Evolutionary conservation across 2,797 vertebrate species (phyloP), one percentile per base, ranked within the genome.

Genomic region (Crossoptilon crossoptilon): DNA sequence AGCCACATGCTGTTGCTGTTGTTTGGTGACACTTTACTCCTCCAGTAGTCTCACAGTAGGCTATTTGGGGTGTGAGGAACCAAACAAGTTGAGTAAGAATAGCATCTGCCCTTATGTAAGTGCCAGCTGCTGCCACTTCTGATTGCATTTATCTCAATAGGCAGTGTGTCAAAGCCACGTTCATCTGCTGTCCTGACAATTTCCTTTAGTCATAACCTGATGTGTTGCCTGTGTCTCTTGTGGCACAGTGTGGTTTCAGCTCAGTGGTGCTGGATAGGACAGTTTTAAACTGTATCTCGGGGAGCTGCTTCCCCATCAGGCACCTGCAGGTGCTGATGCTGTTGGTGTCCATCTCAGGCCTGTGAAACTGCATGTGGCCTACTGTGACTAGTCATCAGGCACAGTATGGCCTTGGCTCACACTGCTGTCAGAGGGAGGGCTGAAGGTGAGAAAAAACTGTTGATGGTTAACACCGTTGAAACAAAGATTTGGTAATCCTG

Each of bases 31-130:
- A 95, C 75, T 44, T 80, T 93, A 93, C 37, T 95, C 85, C 94
- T 95, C 76, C 67, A 63, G 87, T 75, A 93, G 91, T 66, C 72
- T 93, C 87, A 64, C 78, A 80, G 78, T 53, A 56, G 90, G 51
- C 87, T 95, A 84, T 93, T 96, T 93, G 93, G 82, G 63, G 84
- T 81, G 59, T 58, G 84, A 88, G 87, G 63, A 91, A 86, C 88
- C 85, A 92, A 94, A 95, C 83, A 88, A 84, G 91, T 90, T 88
- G 94, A 84, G 91, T 91, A 96, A 96, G 93, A 96, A 95, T 96
- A 96, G 93, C 80, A 84, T 94, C 92, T 96, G 93, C 87, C 93
- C 89, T 95, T 95, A 95, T 3, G 76, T 90, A 93, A 94, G 81
- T 73, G 87, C 89, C 91, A 96, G 46, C 91, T 95, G 94, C 80